phyloP scores from a whole-genome alignment of 2,888 invertebrate genomes.

The Ganaspis brasiliensis region DNA sequence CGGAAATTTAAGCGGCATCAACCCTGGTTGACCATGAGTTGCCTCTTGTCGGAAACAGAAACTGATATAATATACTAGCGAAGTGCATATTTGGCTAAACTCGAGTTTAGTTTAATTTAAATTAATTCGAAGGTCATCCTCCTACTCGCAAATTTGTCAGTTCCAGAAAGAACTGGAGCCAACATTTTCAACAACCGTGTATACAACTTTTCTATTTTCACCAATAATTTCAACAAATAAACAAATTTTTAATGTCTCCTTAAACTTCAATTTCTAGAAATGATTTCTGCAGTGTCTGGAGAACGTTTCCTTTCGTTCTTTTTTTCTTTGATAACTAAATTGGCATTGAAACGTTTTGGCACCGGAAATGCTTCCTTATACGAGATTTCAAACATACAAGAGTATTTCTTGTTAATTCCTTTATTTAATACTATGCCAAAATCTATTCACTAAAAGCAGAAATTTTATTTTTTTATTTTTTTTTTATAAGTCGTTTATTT shows the following conservation, averaged over 20 bases:
- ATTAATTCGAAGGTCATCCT: not conserved
- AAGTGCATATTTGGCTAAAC: slow-evolving; percentile 6
- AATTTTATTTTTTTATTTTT: not conserved
- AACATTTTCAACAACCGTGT: not conserved
- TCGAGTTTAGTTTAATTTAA: slow-evolving; percentile 7
- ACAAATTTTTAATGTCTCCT: not conserved
- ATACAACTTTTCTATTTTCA: not conserved
- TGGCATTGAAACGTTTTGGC: slow-evolving; percentile 25
- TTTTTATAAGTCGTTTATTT: not conserved
- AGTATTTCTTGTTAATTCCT: not conserved
- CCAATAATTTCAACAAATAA: not conserved
- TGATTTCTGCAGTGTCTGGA: not conserved
- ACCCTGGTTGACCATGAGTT: slow-evolving; percentile 26
- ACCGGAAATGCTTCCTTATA: not conserved
- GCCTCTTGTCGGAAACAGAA: slow-evolving; percentile 27
- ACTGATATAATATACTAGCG: slow-evolving; percentile 24
- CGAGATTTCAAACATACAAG: not conserved
- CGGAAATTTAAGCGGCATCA: slow-evolving; percentile 21
- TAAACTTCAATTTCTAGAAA: slow-evolving; percentile 1
- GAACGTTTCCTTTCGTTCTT: not conserved
- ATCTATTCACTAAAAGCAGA: not conserved
- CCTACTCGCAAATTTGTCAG: not conserved
- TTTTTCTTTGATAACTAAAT: not conserved
- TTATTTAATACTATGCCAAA: not conserved
- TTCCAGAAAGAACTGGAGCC: not conserved